Evolutionary conservation across 2,113 vertebrate species (phyloP), one percentile per base, ranked within the genome.

Genomic region (Oncorhynchus masou): DNA sequence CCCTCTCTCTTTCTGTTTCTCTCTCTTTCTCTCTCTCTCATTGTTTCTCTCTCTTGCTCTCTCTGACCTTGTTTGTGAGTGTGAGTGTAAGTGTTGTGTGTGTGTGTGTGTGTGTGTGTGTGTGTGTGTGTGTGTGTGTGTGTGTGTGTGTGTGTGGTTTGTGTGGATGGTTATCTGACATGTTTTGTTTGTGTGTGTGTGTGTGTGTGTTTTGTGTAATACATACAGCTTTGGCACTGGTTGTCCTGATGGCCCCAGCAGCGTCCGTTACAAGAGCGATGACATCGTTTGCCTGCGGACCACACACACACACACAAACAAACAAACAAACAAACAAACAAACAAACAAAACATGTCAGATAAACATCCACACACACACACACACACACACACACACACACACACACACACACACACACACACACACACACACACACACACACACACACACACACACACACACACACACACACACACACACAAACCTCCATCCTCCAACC

Each of bases 191-290:
- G 16, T 49, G 73, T 59, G 71, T 22, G 13, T 57, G 12, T 65
- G 29, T 12, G 73, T 59, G 59, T 71, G 59, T 59, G 49, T 48
- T 27, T 62, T 49, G 27, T 54, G 20, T 57, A 5, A 72, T 71
- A 96, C 98, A 97, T 93, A 99, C 98, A 91, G 68, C 91, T 97
- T 88, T 99, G 98, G 87, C 98, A 99, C 80, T 99, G 96, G 73
- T 95, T 93, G 67, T 97, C 96, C 2, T 95, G 96, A 64, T 95
- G 95, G 70, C 96, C 96, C 98, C 98, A 99, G 87, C 98, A 99
- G 49, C 96, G 94, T 68, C 97, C 97, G 2, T 95, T 96, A 84
- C 98, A 99, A 4, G 96, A 95, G 65, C 97, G 95, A 84, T 98
- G 96, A 86, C 98, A 99, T 13, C 94, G 94, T 78, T 94, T 94